A percentile compares a stretch with the other conserved stretches of the same genome.
Conservation (phyloP, 2,797 vertebrate genomes). For the Xiphorhynchus erythropygius region DNA sequence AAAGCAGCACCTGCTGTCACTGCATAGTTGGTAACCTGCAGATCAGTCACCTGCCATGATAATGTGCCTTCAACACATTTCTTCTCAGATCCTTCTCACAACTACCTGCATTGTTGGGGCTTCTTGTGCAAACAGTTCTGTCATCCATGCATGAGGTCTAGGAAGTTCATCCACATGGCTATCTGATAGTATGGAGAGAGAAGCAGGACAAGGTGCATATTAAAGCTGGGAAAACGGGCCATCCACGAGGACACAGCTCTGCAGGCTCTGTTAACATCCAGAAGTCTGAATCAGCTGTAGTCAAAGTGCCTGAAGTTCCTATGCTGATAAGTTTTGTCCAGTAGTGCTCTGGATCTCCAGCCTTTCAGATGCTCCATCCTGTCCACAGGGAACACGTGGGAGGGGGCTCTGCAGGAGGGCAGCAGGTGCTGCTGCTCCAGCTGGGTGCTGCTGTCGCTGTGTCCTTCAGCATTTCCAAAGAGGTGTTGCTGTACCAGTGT, state of each 20-base stretch:
- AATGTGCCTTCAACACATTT: background rate
- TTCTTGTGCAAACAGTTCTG: background rate
- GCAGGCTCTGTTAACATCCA: background rate
- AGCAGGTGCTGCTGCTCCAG: background rate
- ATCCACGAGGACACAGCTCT: background rate
- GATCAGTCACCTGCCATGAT: background rate
- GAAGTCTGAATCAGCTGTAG: background rate
- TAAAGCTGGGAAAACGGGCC: background rate
- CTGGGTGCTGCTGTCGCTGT: background rate
- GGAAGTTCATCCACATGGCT: background rate
- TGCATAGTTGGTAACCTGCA: background rate
- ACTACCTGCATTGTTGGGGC: background rate
- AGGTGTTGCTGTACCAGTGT: background rate
- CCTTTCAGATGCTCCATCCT: background rate
- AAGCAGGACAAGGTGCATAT: background rate
- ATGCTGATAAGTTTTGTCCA: background rate
- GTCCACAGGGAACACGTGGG: accelerated
- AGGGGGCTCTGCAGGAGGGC: background rate
- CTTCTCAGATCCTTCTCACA: background rate
- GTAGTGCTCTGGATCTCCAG: background rate
- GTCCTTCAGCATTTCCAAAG: background rate
- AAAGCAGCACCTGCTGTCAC: background rate
- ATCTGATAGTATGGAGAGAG: background rate
- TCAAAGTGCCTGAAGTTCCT: background rate
- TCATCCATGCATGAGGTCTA: background rate